A percentile compares a stretch with the other conserved stretches of the same genome.
Evolutionary conservation across 2,888 invertebrate species (phyloP).

Genomic region (Sinotaia quadrata): DNA sequence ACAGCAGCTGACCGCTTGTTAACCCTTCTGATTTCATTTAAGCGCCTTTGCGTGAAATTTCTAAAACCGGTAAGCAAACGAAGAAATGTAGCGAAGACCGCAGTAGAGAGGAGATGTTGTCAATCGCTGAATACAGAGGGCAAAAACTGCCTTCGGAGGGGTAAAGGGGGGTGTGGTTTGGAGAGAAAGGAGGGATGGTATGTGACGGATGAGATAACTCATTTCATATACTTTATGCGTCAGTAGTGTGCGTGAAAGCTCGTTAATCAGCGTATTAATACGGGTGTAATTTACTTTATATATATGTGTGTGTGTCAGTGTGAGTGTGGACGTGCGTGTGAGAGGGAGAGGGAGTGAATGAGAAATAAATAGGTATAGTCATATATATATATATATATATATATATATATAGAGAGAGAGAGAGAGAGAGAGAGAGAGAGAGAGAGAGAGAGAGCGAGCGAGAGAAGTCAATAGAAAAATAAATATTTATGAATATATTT

Average conservation of each 20-base stretch:
- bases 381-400: background rate
- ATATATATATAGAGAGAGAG: constrained; percentile 8
- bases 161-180: background rate
- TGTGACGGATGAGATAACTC: background rate
- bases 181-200: background rate
- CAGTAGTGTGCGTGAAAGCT: too few relatives aligned
- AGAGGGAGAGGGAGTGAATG: constrained; percentile 11
- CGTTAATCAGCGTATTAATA: background rate
- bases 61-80: too few relatives aligned
- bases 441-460: too few relatives aligned
- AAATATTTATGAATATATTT: background rate
- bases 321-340: background rate
- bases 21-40: too few relatives aligned
- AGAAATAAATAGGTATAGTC: background rate
- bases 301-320: background rate
- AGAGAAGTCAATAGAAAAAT: background rate
- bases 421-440: constrained; percentile 11
- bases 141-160: background rate
- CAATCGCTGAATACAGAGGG: too few relatives aligned
- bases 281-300: background rate
- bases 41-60: too few relatives aligned
- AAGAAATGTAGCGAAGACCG: too few relatives aligned
- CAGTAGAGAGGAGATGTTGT: too few relatives aligned
- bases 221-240: too few relatives aligned
- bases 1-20: too few relatives aligned